Base-by-base conservation (phyloP, 2,888 invertebrate genomes). In the Plagodis pulveraria region DNA sequence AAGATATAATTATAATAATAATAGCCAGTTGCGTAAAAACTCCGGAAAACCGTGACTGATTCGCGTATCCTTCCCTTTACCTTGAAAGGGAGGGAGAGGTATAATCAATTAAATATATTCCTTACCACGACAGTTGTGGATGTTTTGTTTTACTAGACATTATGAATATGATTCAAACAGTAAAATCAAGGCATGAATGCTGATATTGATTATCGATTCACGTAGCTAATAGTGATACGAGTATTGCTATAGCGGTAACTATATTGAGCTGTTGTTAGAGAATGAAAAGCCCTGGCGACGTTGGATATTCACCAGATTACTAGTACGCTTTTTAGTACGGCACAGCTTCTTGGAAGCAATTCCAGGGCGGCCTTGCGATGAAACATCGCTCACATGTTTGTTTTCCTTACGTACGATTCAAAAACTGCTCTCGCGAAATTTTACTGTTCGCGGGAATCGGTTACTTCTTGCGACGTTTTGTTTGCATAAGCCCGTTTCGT, bases 321-420 rank as follows among this genome's bases (percentile, higher is more conserved):
- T 73, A 73, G 74, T 76, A 32, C 38, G 48, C 43, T 57, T 55
- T 43, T 22, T 22, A 22, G 22, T 22, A 22, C 22, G 33, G 42
- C 69, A 71, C 70, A 65, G 74, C 50, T 90, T 88, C 89, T 76
- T 34, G 68, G 88, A 89, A 89, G 75, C 78, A 75, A 81, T 86
- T 77, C 77, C 71, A 74, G 62, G 72, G 70, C 80, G 87, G 84
- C 89, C 88, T 88, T 89, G 89, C 78, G 77, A 81, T 86, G 80
- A 84, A 87, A 84, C 86, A 86, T 83, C 78, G 78, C 70, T 78
- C 80, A 72, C 77, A 77, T 89, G 86, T 90, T 90, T 89, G 86
- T 91, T 90, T 91, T 84, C 80, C 80, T 86, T 87, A 82, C 80
- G 70, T 80, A 80, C 83, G 80, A 83, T 87, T 85, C 84, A 84